Base-by-base conservation (phyloP, 2,113 vertebrate species). In the Salvelinus sp. region DNA sequence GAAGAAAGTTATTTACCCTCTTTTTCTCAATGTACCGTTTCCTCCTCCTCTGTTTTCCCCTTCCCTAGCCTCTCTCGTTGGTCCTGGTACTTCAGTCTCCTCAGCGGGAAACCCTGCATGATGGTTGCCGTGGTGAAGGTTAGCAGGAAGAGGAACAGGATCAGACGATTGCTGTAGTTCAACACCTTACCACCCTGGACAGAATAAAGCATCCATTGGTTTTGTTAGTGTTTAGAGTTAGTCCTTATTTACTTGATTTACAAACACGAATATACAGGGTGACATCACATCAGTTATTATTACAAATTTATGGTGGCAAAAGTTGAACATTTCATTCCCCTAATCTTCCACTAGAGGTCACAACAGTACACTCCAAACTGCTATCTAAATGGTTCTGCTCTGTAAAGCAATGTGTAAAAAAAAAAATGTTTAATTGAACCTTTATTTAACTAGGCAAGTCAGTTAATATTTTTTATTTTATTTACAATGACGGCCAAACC, bases 71-170 rank as follows among this genome's bases (percentile, higher is more conserved):
- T 83, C 38, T 93, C 87, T 74, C 86, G 86, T 47, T 87, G 80
- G 54, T 85, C 70, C 72, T 85, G 89, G 13, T 13, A 7, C 38
- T 64, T 44, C 27, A 2, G 64, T 68, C 62, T 77, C 50, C 78
- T 88, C 85, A 78, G 89, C 87, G 73, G 94, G 89, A 97, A 98
- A 86, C 96, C 96, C 58, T 97, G 96, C 94, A 92, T 96, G 89
- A 96, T 94, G n/a, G 96, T 97, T 0, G 96, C 95, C 2, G 79
- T 91, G 70, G 92, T 94, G 89, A 97, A 97, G 1, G 92, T 90
- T 90, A 96, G 77, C 22, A 97, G 91, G 81, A 98, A 97, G 1
- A 96, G 91, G 89, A 98, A 96, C 82, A 98, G 93, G 86, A 98
- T 92, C 83, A 94, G 1, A 0, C 95, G 92, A 66, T 94, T 91